Evolutionary conservation across 2,113 vertebrate genomes (phyloP).

Genomic region (Dromiciops gliroides): DNA sequence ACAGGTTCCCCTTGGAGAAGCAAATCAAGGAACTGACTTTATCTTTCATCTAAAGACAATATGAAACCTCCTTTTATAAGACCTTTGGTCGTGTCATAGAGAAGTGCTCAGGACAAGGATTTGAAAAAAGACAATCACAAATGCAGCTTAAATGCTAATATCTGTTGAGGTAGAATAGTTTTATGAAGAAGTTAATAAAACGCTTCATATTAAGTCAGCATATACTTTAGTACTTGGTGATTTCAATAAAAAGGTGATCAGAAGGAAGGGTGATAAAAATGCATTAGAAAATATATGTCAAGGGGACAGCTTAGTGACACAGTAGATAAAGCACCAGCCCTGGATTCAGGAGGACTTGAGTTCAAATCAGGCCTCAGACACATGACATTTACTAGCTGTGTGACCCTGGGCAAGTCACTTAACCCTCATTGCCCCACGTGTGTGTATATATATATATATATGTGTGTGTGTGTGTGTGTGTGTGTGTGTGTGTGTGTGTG

Average conservation of each 20-base stretch:
- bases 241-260: background rate
- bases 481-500: too few species aligned
- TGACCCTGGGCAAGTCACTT: too few species aligned
- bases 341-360: too few species aligned
- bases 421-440: too few species aligned
- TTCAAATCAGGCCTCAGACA: too few species aligned
- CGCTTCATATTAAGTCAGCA: background rate
- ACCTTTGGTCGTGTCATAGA: background rate
- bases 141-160: background rate
- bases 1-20: background rate
- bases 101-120: background rate
- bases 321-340: too few species aligned
- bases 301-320: too few species aligned
- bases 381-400: too few species aligned
- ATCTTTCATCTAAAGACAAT: background rate
- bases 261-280: background rate
- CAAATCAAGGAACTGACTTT: background rate
- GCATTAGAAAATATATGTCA: background rate
- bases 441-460: too few species aligned
- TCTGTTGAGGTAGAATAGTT: background rate
- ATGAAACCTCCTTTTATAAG: background rate
- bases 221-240: background rate
- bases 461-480: too few species aligned
- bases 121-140: background rate
- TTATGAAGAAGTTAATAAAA: background rate